Base-by-base conservation (phyloP, 2,888 invertebrate genomes). In the Clistopyga incitator region DNA sequence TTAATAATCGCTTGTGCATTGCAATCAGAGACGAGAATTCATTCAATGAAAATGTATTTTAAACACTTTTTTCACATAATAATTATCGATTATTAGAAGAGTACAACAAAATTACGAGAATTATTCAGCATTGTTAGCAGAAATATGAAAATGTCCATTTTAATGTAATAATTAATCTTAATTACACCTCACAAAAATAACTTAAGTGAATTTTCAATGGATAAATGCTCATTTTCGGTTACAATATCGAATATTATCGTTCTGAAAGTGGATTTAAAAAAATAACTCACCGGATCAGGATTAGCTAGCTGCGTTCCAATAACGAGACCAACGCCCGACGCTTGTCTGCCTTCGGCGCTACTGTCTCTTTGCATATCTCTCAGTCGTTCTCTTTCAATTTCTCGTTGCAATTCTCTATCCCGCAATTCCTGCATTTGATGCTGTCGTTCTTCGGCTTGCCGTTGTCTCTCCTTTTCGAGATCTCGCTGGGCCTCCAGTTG, bases 231-330 rank as follows among this genome's bases (percentile, higher is more conserved):
- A 34, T 34, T 6, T 8, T 8, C 13, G 15, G 45, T 45, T 8
- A 4, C 13, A 45, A 45, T 15, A 45, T 18, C 15, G 3, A 18
- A 3, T 18, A 15, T 50, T 50, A 18, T 18, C 15, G 18, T 15
- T 18, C 50, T 6, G 8, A 18, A 20, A 6, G 11, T 20, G 18
- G 10, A 52, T 18, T n/a, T 18, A 25, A 23, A 25, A 23, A 23
- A 25, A 82, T 70, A 76, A 59, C 94, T 94, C 93, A 96, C 96
- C 61, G 96, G 96, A 94, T 96, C 96, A 54, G 95, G 94, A 93
- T 95, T 95, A 68, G 94, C 93, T 64, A 95, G 92, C 89, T 96
- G 96, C 78, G 94, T 95, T 85, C 96, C 97, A 88, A 97, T 96
- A 79, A 97, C 94, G 84, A 96, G 93, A 78, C 96, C 95, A 61